Base-by-base conservation (phyloP, 2,888 invertebrate genomes). In the Latheticus oryzae region DNA sequence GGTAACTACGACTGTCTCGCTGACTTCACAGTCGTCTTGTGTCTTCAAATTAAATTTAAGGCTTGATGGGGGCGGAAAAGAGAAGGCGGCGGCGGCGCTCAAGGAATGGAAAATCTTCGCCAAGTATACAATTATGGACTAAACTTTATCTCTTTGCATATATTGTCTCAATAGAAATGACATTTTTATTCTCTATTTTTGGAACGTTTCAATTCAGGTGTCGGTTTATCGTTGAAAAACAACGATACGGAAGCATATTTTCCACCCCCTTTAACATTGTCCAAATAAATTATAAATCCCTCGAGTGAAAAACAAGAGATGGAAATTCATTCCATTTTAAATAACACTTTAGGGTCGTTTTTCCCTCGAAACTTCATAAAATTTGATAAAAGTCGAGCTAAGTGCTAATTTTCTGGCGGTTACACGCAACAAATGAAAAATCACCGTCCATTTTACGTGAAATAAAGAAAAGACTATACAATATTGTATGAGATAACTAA, bases 341-440 rank as follows among this genome's bases (percentile, higher is more conserved):
- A n/a, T 7, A n/a, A 5, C 11, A 13, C 48, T 16, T 21, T 40
- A 37, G 19, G 28, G 54, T 26, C 54, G 45, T 37, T 43, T 48
- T 55, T 55, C 40, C 28, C 23, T 12, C 23, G 32, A 3, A 21
- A 15, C 16, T 13, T 23, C 40, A 26, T 37, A 32, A 42, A 56
- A 56, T 50, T 56, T 38, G 73, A 73, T 74, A 74, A 73, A 73
- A 74, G 72, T 71, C 72, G 64, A 69, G 68, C 72, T 73, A 72
- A 73, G 73, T 72, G 73, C 70, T 70, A 73, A 73, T 73, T 74
- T 73, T 74, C 74, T 68, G 67, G 73, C 67, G 73, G 73, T 73
- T 73, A 66, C 68, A 68, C 73, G 65, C 69, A 68, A 65, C 67
- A 66, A 66, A 71, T 73, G 73, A 74, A 74, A 74, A 74, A 74